Evolutionary conservation across 2,888 invertebrate genomes (phyloP).

Genomic region (Acanthosepion esculentum): DNA sequence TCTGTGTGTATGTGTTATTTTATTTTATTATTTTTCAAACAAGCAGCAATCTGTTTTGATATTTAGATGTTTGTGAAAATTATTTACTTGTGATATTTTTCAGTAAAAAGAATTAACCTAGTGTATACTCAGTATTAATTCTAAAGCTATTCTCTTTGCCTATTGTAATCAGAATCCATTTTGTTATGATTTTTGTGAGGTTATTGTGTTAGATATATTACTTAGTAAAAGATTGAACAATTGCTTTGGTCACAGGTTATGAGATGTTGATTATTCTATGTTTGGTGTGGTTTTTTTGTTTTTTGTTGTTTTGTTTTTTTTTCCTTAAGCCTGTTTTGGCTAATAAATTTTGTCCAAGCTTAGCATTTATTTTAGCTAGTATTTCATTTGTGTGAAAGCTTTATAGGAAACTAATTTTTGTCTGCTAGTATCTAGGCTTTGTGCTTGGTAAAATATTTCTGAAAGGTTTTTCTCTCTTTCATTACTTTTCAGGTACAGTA

Average conservation of each 20-base stretch:
- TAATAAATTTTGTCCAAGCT: constrained; percentile 20
- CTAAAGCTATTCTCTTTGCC: not conserved
- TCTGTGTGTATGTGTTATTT: not conserved
- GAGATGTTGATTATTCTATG: not conserved
- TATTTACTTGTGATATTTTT: not conserved
- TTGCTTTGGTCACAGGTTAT: not conserved
- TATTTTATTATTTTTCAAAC: not conserved
- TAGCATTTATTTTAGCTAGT: not conserved
- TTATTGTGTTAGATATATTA: not conserved
- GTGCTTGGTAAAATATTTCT: constrained; percentile 38
- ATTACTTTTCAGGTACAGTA: constrained; percentile 62
- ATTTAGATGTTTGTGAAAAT: not conserved
- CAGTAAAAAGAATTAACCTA: not conserved
- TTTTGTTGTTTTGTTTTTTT: not conserved
- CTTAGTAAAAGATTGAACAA: constrained; percentile 2
- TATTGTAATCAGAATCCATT: not conserved
- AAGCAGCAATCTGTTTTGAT: not conserved
- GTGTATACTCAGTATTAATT: too few relatives aligned
- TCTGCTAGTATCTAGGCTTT: constrained; percentile 24
- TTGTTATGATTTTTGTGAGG: not conserved
- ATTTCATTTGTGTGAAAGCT: not conserved
- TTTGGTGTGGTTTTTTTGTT: not conserved
- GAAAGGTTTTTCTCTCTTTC: constrained; percentile 11
- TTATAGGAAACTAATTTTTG: not conserved
- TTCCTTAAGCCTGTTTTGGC: not conserved